These are phyloP conservation scores for Thinocorus orbignyianus DNA, from an alignment of 2,113 vertebrate genomes.

Conservation along the genomic window DNA sequence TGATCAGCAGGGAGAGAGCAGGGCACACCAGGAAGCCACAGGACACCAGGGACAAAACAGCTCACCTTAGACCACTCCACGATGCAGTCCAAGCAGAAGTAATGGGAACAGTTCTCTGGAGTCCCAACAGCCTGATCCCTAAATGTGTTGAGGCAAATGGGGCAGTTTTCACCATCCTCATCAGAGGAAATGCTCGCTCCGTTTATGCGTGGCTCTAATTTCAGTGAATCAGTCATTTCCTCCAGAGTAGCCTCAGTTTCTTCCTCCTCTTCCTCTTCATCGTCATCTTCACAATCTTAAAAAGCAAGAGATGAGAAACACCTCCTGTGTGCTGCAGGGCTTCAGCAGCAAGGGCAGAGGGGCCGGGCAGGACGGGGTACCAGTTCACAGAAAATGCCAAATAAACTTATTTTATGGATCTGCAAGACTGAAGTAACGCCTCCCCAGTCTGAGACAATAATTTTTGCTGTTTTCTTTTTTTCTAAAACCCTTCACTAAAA, in stretches of 20 bases:
- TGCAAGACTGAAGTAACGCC: background rate
- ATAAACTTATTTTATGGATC: background rate
- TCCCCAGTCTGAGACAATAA: background rate
- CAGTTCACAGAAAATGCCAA: background rate
- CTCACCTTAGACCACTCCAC: conserved; percentile 94
- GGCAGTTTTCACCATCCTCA: conserved; percentile 90
- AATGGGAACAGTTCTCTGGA: conserved; percentile 91
- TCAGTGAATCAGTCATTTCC: background rate
- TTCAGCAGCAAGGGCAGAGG: background rate
- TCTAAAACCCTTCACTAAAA: background rate
- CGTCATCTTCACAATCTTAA: conserved; percentile 66
- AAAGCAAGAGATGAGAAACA: background rate
- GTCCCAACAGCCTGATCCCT: conserved; percentile 91
- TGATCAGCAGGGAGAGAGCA: background rate
- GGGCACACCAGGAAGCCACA: background rate
- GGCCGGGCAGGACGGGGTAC: background rate
- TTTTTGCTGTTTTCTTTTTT: background rate
- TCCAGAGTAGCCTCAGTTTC: background rate
- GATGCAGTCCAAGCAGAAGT: conserved; percentile 97
- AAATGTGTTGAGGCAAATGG: conserved; percentile 93
- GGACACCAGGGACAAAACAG: background rate
- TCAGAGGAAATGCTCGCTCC: conserved; percentile 77
- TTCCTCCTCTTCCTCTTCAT: conserved; percentile 59
- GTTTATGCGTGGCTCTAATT: background rate
- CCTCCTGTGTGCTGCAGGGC: background rate